phyloP scores from a whole-genome alignment of 2,888 invertebrate species.

The Brachylomia viminalis region DNA sequence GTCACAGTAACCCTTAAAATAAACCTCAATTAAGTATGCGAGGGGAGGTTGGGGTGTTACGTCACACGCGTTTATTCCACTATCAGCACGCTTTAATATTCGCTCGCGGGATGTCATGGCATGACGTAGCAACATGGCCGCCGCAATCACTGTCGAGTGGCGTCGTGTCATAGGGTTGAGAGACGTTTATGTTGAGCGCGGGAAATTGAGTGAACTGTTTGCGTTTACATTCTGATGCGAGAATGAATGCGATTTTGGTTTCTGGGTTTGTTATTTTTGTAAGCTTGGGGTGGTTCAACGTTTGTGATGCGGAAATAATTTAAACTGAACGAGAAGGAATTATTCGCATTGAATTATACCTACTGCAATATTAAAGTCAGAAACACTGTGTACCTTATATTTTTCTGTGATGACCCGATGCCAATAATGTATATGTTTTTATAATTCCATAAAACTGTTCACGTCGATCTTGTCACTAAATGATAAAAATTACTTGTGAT shows the following conservation, averaged over 20 bases:
- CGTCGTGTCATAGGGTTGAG: constrained; percentile 62
- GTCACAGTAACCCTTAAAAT: constrained; percentile 44
- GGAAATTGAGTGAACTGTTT: constrained; percentile 60
- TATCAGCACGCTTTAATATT: constrained; percentile 70
- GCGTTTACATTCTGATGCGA: constrained; percentile 46
- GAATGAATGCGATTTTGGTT: constrained; percentile 41
- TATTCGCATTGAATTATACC: background rate
- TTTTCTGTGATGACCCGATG: background rate
- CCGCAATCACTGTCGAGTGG: constrained; percentile 70
- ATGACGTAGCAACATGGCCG: constrained; percentile 77
- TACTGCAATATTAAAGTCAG: background rate
- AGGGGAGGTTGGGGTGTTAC: constrained; percentile 48
- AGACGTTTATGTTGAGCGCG: constrained; percentile 59
- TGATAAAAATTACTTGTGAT: background rate
- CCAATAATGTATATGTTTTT: background rate
- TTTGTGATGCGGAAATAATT: background rate
- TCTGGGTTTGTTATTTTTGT: constrained; percentile 21
- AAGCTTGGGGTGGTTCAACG: background rate
- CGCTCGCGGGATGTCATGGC: constrained; percentile 66
- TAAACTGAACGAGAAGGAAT: background rate
- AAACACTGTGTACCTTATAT: background rate
- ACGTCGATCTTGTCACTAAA: too few species aligned
- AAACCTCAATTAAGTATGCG: constrained; percentile 59
- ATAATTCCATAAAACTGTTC: background rate
- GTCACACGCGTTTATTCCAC: constrained; percentile 64